A percentile compares a stretch with the other conserved stretches of the same genome.
These are phyloP conservation scores for Acanthaster planci DNA, from an alignment of 35 echinoderm and acorn worm genomes.

Conservation along the genomic window DNA sequence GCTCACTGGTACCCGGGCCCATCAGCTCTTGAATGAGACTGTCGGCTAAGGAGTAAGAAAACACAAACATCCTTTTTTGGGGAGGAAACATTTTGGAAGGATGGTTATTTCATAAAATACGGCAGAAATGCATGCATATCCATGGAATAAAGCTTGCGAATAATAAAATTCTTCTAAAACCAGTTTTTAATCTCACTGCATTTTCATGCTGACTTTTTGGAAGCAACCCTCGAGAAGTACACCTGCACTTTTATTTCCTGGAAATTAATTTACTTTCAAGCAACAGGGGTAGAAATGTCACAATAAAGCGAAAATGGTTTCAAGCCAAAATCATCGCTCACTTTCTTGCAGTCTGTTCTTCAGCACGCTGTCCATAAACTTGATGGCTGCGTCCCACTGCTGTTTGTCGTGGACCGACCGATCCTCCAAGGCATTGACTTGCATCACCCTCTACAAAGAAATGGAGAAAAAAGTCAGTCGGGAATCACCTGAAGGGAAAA, in stretches of 20 bases:
- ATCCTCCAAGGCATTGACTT: conserved; percentile 93
- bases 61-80: neutral
- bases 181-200: no score
- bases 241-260: no score
- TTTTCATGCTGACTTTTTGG: no score
- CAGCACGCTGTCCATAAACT: conserved; percentile 81
- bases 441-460: conserved; percentile 74
- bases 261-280: no score
- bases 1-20: conserved; percentile 72
- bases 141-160: neutral
- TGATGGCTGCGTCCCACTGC: conserved; percentile 91
- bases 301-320: no score
- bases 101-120: neutral
- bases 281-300: no score
- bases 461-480: no score
- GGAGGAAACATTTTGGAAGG: neutral
- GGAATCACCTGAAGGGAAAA: no score
- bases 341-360: conserved; percentile 87
- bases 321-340: conserved; percentile 27
- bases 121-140: neutral
- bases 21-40: conserved; percentile 73
- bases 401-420: conserved; percentile 81
- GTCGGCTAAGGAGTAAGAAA: conserved; percentile 57
- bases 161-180: no score
- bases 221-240: no score